Evolutionary conservation across 2,113 vertebrate genomes (phyloP).

Genomic region (Mesoclemmys tuberculata): DNA sequence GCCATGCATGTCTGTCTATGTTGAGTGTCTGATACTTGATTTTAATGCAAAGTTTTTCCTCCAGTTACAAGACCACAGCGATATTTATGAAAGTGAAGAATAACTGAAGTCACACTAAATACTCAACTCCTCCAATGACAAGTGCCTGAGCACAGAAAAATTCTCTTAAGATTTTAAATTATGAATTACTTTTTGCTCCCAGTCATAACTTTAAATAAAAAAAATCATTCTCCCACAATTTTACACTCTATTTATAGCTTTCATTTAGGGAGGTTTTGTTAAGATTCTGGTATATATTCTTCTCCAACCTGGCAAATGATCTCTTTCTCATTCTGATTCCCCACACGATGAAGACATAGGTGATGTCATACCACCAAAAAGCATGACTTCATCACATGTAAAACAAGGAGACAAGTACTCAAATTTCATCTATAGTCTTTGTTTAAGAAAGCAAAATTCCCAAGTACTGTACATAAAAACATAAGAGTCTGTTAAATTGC

Average conservation of each 20-base stretch:
- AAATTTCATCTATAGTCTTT: neutral
- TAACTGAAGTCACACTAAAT: neutral
- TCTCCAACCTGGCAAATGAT: neutral
- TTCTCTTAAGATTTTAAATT: neutral
- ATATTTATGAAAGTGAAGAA: accelerated
- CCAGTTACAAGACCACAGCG: neutral
- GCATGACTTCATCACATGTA: neutral
- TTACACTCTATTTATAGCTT: neutral
- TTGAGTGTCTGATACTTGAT: neutral
- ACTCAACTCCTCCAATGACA: neutral
- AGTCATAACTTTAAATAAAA: neutral
- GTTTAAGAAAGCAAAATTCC: conserved; percentile 2
- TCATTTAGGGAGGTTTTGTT: neutral
- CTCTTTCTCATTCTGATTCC: neutral
- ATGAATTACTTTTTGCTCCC: neutral
- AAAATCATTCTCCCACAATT: neutral
- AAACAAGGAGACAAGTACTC: neutral
- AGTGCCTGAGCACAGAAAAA: neutral
- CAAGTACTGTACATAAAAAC: neutral
- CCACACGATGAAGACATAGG: neutral
- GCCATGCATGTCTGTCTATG: neutral
- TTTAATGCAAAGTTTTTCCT: neutral
- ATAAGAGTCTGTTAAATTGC: neutral
- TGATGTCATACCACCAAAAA: neutral
- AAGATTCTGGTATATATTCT: neutral